Evolutionary conservation across 2,888 invertebrate species (phyloP), one percentile per base, ranked within the genome.

Genomic region (Troilus luridus): DNA sequence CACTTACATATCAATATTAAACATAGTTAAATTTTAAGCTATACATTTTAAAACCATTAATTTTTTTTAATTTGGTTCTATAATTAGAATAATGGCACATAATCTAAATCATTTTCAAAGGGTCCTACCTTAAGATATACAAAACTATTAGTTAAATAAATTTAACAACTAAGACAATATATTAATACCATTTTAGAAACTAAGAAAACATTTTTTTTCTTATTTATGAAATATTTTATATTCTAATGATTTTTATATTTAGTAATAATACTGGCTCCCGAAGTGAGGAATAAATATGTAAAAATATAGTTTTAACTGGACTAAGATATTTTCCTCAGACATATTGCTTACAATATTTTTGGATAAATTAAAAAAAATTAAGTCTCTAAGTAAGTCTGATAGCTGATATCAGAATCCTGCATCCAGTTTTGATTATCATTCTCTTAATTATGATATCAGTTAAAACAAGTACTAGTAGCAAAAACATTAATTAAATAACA

Each of bases 121-220:
- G 72, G 41, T 27, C 72, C 19, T 41, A 41, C 27, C 27, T 41
- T 77, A 77, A 77, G 72, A 77, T 77, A 17, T 77, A 77, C 41
- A 77, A 77, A 67, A 77, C 41, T 77, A 77, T 77, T 77, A 77
- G 27, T 77, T 77, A 77, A 41, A 77, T 77, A 77, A 77, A 77
- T 77, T 77, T 77, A 77, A 41, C 72, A 27, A 77, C 72, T 77
- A 77, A 41, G 72, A 64, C 17, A 77, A 77, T 41, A 77, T 77
- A 77, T 77, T 77, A 77, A 77, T 77, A 41, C 72, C 17, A 77
- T 27, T 41, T 77, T 77, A 24, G 64, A 64, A 77, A 77, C 17
- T 77, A 77, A 41, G 72, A 77, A 77, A 77, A 77, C 27, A 59
- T 59, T 27, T 77, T 77, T 77, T 77, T 64, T 77, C 72, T 41